Conservation (phyloP, 2,888 invertebrate species). For the Tenodera sinensis region DNA sequence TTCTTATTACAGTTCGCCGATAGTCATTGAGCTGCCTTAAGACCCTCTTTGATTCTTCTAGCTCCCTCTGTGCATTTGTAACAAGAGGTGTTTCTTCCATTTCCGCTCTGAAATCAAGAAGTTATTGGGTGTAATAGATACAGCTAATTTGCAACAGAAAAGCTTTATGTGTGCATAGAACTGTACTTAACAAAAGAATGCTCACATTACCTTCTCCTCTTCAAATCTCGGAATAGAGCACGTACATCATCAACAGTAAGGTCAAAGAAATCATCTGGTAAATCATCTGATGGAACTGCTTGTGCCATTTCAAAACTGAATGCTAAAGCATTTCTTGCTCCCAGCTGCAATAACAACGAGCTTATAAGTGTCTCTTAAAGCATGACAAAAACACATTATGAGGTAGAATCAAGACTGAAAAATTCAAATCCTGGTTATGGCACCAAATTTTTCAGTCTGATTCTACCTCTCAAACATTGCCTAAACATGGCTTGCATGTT, state of each 20-base stretch:
- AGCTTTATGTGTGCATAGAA: neutral
- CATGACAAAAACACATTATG: too few relatives aligned
- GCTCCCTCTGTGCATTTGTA: slow-evolving; percentile 60
- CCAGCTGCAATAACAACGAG: slow-evolving; percentile 54
- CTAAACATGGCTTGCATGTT: too few relatives aligned
- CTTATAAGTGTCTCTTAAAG: too few relatives aligned
- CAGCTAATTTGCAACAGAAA: too few relatives aligned
- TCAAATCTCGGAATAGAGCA: slow-evolving; percentile 69
- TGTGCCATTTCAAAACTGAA: slow-evolving; percentile 62
- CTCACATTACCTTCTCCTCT: slow-evolving; percentile 46
- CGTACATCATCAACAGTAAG: slow-evolving; percentile 78
- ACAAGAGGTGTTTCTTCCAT: slow-evolving; percentile 71
- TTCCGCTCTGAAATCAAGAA: slow-evolving; percentile 46
- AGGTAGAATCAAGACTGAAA: too few relatives aligned
- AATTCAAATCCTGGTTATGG: too few relatives aligned
- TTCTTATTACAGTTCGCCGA: slow-evolving; percentile 71
- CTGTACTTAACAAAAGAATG: neutral
- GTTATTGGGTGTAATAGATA: neutral
- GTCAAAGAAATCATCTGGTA: slow-evolving; percentile 86
- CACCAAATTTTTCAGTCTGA: too few relatives aligned
- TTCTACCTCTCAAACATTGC: too few relatives aligned
- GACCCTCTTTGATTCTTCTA: slow-evolving; percentile 55
- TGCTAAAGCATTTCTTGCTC: slow-evolving; percentile 69
- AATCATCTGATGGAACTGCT: slow-evolving; percentile 54
- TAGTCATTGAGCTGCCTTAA: slow-evolving; percentile 62